Evolutionary conservation across 2,113 vertebrate species (phyloP), one percentile per base, ranked within the genome.

Genomic region (Gopherus flavomarginatus): DNA sequence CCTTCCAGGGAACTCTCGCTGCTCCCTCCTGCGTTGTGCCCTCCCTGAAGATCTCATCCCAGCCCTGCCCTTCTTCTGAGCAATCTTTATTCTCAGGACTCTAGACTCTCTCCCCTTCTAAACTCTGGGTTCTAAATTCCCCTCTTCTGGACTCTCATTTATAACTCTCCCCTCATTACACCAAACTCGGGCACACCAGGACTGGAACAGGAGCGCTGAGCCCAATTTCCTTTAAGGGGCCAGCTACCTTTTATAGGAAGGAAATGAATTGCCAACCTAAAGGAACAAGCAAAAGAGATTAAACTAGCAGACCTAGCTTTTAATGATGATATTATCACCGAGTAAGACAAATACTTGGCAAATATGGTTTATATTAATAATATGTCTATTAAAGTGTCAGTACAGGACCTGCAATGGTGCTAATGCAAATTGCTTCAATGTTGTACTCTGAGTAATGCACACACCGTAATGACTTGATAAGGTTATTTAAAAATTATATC

Each of bases 391-490:
- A 16, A 31, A 83, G n/a, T 75, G 77, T 10, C 85, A 59, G 90
- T 82, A 82, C 88, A 86, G 91, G 82, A 89, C 94, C 53, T 72
- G 69, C 47, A 93, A 90, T 90, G 93, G 90, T 90, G 62, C 81
- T 79, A 91, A 52, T 44, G 56, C 0, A 0, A 83, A 87, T 95
- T 85, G 78, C 87, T 92, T 26, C 81, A 92, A 16, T 92, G 81
- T 92, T 97, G 81, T 97, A 78, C 78, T 92, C 50, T 93, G 82
- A 95, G 86, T 90, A 96, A 93, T 62, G 22, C 22, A 1, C 44
- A 50, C 81, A 83, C 87, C 88, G 87, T 83, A 95, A 75, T 5
- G 14, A 95, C 88, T 78, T 52, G 72, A 50, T 93, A 53, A 22
- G 27, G 53, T 75, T 50, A 83, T 90, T 88, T 91, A 90, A 92